Evolutionary conservation across 2,888 invertebrate genomes (phyloP).

Genomic region (Melinaea marsaeus): DNA sequence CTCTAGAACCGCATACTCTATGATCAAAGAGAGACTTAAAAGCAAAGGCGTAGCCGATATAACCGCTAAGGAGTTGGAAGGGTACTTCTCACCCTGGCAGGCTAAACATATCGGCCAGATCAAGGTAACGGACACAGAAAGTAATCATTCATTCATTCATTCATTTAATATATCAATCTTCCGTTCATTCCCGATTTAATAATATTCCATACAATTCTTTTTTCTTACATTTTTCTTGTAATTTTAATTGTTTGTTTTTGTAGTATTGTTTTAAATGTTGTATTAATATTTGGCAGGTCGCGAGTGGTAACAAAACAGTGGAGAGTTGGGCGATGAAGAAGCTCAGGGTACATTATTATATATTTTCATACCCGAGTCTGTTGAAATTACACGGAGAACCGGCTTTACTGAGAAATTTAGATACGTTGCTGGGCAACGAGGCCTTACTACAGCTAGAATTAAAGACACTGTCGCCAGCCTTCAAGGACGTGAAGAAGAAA

Average conservation of each 20-base stretch:
- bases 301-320: constrained; percentile 87
- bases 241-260: constrained; percentile 6
- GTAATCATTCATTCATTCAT: too few relatives aligned
- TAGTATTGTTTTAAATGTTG: constrained; percentile 1
- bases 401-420: constrained; percentile 82
- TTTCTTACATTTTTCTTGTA: not conserved
- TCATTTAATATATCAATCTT: too few relatives aligned
- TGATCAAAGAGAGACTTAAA: constrained; percentile 89
- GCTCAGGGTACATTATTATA: constrained; percentile 85
- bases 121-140: constrained; percentile 65
- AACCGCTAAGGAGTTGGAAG: constrained; percentile 84
- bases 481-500: constrained; percentile 84
- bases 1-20: constrained; percentile 87
- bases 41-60: constrained; percentile 86
- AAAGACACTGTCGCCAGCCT: constrained; percentile 86
- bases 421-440: constrained; percentile 86
- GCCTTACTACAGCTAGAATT: constrained; percentile 90
- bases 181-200: too few relatives aligned
- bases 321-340: constrained; percentile 86
- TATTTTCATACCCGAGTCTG: constrained; percentile 88
- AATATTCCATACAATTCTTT: too few relatives aligned
- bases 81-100: constrained; percentile 92
- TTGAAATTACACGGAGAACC: constrained; percentile 90
- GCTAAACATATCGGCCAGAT: constrained; percentile 90
- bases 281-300: constrained; percentile 65